A percentile compares a stretch with the other conserved stretches of the same genome.
These are phyloP conservation scores for Sesamia inferens DNA, from an alignment of 2,888 invertebrate species.

Conservation along the genomic window DNA sequence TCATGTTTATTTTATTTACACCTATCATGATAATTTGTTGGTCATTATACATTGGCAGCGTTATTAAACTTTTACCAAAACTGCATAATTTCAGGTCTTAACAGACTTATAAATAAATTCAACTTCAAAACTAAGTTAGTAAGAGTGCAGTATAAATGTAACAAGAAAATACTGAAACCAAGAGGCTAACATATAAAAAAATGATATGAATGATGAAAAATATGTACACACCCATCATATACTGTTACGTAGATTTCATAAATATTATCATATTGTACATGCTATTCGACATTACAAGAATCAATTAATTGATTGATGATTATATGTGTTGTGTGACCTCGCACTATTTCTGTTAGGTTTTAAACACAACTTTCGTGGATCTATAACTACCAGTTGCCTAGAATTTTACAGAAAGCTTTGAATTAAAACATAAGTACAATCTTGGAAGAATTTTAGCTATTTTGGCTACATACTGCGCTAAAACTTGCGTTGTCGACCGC, in stretches of 20 bases:
- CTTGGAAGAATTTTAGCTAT: constrained; percentile 8
- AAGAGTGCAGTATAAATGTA: background rate
- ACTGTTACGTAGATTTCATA: background rate
- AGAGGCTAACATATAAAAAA: too few species aligned
- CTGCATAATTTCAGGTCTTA: background rate
- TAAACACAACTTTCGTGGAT: background rate
- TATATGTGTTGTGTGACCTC: background rate
- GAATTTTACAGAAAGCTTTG: background rate
- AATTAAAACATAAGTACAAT: constrained; percentile 3
- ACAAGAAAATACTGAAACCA: too few species aligned
- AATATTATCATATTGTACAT: background rate
- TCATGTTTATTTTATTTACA: background rate
- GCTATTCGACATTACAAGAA: background rate
- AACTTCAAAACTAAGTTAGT: background rate
- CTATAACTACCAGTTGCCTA: background rate
- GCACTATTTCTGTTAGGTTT: background rate
- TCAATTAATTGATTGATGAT: background rate
- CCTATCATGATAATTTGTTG: background rate
- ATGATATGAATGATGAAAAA: too few species aligned
- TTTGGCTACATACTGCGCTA: constrained; percentile 15
- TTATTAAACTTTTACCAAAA: background rate
- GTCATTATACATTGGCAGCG: background rate
- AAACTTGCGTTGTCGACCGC: constrained; percentile 35
- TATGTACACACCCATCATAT: too few species aligned
- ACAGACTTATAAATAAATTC: background rate